phyloP scores from a whole-genome alignment of 2,113 vertebrate species.

The Nothocercus nigrocapillus region DNA sequence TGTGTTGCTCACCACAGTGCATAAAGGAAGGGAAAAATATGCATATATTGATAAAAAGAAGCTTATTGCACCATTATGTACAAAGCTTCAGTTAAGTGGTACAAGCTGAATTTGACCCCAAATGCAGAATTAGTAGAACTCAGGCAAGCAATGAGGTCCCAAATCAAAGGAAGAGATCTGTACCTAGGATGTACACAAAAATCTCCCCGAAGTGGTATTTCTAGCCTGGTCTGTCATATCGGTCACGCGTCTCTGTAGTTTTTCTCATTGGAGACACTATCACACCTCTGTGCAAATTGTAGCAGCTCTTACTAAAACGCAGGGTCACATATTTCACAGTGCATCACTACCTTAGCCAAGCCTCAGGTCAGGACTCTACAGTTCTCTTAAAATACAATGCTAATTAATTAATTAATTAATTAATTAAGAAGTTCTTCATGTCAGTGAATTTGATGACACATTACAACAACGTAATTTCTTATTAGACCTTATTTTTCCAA shows the following conservation, averaged over 20 bases:
- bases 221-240: rapidly evolving
- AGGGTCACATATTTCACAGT: background rate
- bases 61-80: background rate
- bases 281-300: rapidly evolving
- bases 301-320: rapidly evolving
- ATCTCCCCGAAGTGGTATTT: background rate
- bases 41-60: background rate
- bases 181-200: background rate
- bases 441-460: background rate
- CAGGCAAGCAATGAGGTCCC: background rate
- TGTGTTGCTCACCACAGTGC: background rate
- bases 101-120: background rate
- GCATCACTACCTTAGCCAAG: too few relatives aligned
- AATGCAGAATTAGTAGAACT: background rate
- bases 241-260: too few relatives aligned
- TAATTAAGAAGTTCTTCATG: background rate
- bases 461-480: background rate
- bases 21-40: background rate
- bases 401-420: background rate
- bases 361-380: rapidly evolving
- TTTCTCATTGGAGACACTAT: background rate
- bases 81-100: background rate
- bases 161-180: background rate
- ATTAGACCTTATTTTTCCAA: background rate
- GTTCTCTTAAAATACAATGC: background rate